Conservation (phyloP, 1,140 invertebrate genomes). For the Vollenhovia emeryi region DNA sequence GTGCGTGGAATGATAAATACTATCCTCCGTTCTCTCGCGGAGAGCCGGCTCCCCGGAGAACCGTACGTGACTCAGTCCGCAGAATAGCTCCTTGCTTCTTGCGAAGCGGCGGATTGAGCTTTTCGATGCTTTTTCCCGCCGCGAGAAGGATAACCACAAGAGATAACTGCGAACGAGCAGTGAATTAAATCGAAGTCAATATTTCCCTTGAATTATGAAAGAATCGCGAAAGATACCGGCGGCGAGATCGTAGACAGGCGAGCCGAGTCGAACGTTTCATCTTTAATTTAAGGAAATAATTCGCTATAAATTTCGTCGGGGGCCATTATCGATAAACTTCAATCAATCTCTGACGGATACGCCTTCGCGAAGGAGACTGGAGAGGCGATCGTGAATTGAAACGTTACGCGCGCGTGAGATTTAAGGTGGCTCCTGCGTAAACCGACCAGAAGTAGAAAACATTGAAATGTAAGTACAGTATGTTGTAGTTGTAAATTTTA, state of each 20-base stretch:
- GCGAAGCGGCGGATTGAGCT: conserved; percentile 52
- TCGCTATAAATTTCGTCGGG: neutral
- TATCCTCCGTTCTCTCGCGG: conserved; percentile 39
- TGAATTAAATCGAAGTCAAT: conserved; percentile 63
- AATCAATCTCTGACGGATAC: neutral
- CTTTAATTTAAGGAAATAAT: conserved; percentile 37
- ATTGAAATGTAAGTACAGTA: no score
- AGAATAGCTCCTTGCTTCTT: conserved; percentile 55
- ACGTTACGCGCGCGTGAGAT: neutral
- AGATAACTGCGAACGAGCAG: conserved; percentile 59
- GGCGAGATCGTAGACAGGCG: neutral
- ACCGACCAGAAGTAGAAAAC: no score
- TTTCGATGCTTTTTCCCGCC: conserved; percentile 48
- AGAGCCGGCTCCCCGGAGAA: conserved; percentile 29
- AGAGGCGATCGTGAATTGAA: neutral
- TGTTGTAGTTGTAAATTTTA: no score
- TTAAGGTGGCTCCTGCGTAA: neutral
- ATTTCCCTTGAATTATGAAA: conserved; percentile 61
- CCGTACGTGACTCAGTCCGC: conserved; percentile 52
- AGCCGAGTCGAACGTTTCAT: conserved; percentile 4
- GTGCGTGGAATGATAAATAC: conserved; percentile 60
- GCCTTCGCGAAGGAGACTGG: neutral
- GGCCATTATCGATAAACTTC: neutral
- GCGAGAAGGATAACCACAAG: conserved; percentile 49
- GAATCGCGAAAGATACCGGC: conserved; percentile 27